phyloP scores from a whole-genome alignment of 1,140 invertebrate genomes.

The Bicyclus anynana region DNA sequence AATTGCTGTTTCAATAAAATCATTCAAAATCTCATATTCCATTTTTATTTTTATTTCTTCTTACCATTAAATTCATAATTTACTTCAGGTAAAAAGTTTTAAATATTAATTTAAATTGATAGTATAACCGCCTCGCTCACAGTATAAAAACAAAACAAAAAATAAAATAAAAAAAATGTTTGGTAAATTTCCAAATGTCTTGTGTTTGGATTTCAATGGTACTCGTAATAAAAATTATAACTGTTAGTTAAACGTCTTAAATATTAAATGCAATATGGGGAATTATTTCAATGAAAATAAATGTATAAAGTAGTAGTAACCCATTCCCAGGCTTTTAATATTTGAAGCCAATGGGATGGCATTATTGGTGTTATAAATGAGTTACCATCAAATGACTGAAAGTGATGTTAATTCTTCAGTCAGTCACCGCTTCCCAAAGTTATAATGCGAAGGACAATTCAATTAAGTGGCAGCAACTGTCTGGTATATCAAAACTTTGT shows the following conservation, averaged over 20 bases:
- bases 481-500: too few relatives aligned
- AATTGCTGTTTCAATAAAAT: too few relatives aligned
- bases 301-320: not conserved
- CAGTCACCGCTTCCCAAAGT: conserved; percentile 19
- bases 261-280: not conserved
- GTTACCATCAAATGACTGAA: not conserved
- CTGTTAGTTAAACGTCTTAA: too few relatives aligned
- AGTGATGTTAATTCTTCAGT: not conserved
- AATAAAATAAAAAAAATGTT: not conserved
- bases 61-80: too few relatives aligned
- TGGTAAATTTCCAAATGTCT: not conserved
- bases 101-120: too few relatives aligned
- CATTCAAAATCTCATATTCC: too few relatives aligned
- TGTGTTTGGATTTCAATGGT: not conserved
- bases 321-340: conserved; percentile 12
- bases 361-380: conserved; percentile 6
- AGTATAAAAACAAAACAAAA: not conserved
- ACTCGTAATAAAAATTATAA: too few relatives aligned
- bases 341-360: conserved; percentile 17
- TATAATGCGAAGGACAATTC: conserved; percentile 1
- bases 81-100: too few relatives aligned
- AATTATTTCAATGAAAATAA: not conserved
- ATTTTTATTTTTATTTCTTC: too few relatives aligned
- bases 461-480: too few relatives aligned
- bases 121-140: not conserved